A percentile compares a stretch with the other conserved stretches of the same genome.
Evolutionary conservation across 2,888 invertebrate species (phyloP).

Genomic region (Acronicta leporina): DNA sequence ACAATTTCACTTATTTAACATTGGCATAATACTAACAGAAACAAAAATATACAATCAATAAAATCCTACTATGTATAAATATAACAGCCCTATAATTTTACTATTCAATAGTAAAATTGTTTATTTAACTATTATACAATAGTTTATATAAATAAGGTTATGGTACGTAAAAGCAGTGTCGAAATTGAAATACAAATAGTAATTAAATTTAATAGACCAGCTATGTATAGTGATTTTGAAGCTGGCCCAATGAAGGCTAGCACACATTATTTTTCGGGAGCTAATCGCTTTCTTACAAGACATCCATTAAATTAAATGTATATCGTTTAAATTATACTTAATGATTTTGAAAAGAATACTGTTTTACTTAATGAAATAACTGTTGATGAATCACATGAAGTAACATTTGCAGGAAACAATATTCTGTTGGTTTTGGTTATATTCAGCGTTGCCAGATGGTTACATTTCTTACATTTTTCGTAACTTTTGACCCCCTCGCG

Average conservation of each 20-base stretch:
- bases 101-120: slow-evolving; percentile 86
- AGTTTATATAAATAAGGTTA: slow-evolving; percentile 73
- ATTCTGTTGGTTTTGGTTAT: too few relatives aligned
- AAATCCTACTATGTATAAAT: slow-evolving; percentile 76
- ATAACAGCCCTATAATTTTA: slow-evolving; percentile 86
- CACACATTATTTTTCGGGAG: slow-evolving; percentile 41
- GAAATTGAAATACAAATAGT: slow-evolving; percentile 72
- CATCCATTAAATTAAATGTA: too few relatives aligned
- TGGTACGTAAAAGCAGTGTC: slow-evolving; percentile 82
- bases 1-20: slow-evolving; percentile 61
- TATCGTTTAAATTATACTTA: too few relatives aligned
- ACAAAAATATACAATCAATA: slow-evolving; percentile 85
- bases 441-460: too few relatives aligned
- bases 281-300: too few relatives aligned
- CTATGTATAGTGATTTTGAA: slow-evolving; percentile 42
- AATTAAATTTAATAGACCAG: slow-evolving; percentile 48
- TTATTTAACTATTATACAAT: slow-evolving; percentile 75
- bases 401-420: background rate
- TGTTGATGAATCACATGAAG: too few relatives aligned
- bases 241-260: slow-evolving; percentile 20
- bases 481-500: too few relatives aligned
- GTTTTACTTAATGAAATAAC: too few relatives aligned
- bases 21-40: slow-evolving; percentile 65
- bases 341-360: too few relatives aligned
- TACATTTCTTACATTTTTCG: too few relatives aligned